These are phyloP conservation scores for Nannobrachium achirus DNA, from an alignment of 2,113 vertebrate species.

Conservation along the genomic window DNA sequence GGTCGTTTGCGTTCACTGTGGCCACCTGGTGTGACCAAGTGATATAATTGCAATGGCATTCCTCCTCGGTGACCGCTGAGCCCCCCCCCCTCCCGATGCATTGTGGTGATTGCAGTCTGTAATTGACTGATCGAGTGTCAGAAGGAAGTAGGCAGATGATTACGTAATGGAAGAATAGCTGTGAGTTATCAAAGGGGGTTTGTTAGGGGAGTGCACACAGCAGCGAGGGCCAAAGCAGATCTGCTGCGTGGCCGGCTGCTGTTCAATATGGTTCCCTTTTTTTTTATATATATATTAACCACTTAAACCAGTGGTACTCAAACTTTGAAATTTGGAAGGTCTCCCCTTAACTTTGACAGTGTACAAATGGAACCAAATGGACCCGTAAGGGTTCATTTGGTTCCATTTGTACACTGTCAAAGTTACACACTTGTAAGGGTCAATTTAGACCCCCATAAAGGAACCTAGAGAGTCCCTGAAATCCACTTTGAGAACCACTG, in stretches of 20 bases:
- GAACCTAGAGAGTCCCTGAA: too few relatives aligned
- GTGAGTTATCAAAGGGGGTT: constrained; percentile 74
- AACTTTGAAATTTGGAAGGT: too few relatives aligned
- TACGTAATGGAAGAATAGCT: constrained; percentile 75
- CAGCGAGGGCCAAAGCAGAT: constrained; percentile 57
- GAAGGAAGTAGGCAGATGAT: constrained; percentile 63
- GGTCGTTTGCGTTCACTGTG: constrained; percentile 38
- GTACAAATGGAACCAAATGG: too few relatives aligned
- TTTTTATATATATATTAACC: too few relatives aligned
- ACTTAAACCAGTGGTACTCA: too few relatives aligned
- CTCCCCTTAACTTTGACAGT: too few relatives aligned
- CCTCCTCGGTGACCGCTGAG: constrained; percentile 71
- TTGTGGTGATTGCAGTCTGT: constrained; percentile 72
- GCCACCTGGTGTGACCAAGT: constrained; percentile 74
- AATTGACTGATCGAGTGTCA: constrained; percentile 79
- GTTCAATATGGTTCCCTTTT: constrained; percentile 6
- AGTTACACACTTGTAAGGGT: too few relatives aligned
- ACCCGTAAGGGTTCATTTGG: too few relatives aligned
- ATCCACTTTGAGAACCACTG: too few relatives aligned
- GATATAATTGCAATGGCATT: constrained; percentile 73
- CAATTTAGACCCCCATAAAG: too few relatives aligned
- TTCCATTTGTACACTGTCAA: too few relatives aligned
- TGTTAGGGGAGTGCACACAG: constrained; percentile 60
- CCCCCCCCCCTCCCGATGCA: constrained; percentile 59
- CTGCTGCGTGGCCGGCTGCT: constrained; percentile 1